These are phyloP conservation scores for Tinea semifulvella DNA, from an alignment of 2,888 invertebrate species.

Conservation along the genomic window DNA sequence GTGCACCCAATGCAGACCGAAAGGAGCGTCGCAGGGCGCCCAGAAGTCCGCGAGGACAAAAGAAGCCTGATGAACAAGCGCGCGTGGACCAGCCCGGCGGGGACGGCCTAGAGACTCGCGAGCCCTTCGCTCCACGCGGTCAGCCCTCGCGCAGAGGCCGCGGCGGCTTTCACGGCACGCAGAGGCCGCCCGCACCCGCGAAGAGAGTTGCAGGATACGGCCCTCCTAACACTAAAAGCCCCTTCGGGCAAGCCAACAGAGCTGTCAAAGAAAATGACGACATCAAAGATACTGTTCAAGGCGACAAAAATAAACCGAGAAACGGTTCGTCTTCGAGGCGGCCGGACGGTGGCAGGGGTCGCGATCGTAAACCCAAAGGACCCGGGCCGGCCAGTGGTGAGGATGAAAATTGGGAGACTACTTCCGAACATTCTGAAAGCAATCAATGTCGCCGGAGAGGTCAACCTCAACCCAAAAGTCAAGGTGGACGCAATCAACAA, in stretches of 20 bases:
- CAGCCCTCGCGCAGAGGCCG: conserved; percentile 90
- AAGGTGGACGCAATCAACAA: conserved; percentile 44
- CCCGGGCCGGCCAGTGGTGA: conserved; percentile 52
- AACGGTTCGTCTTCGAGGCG: conserved; percentile 72
- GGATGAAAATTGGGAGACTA: conserved; percentile 82
- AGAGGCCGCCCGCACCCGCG: conserved; percentile 57
- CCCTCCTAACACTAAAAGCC: conserved; percentile 82
- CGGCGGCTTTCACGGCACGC: conserved; percentile 62
- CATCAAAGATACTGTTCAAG: conserved; percentile 36
- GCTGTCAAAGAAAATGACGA: conserved; percentile 50
- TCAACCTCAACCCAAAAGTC: conserved; percentile 40
- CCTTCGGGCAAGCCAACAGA: conserved; percentile 68
- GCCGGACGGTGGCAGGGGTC: conserved; percentile 27
- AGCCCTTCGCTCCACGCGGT: conserved; percentile 86
- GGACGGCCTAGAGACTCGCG: conserved; percentile 60
- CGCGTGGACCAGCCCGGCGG: background rate
- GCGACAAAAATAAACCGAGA: conserved; percentile 72
- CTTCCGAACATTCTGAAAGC: conserved; percentile 82
- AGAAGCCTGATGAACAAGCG: conserved; percentile 28
- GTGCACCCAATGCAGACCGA: conserved; percentile 62
- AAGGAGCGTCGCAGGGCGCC: conserved; percentile 65
- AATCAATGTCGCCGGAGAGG: conserved; percentile 38
- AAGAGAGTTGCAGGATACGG: conserved; percentile 80
- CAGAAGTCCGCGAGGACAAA: conserved; percentile 63
- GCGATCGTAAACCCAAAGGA: conserved; percentile 48